Conservation (phyloP, 2,797 vertebrate species). For the Sebastiscus tertius region DNA sequence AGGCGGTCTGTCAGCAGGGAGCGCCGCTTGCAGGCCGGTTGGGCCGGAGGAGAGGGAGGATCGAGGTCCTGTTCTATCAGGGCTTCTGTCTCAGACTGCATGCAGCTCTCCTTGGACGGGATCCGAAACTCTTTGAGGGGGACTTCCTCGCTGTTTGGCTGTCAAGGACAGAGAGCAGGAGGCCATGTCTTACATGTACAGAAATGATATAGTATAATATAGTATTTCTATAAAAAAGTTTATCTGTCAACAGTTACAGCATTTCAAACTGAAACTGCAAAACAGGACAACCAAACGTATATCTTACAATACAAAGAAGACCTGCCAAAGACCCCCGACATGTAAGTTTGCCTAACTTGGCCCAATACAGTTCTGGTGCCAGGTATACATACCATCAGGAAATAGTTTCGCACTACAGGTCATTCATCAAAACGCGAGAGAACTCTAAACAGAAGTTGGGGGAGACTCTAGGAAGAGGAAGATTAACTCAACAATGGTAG, state of each 20-base stretch:
- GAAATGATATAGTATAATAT: neutral
- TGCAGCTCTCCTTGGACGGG: constrained; percentile 88
- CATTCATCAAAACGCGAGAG: constrained; percentile 22
- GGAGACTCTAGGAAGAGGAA: constrained; percentile 1
- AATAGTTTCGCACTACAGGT: constrained; percentile 9
- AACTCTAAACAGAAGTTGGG: constrained; percentile 37
- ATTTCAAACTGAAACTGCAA: neutral
- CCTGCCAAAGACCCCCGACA: neutral
- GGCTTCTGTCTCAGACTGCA: constrained; percentile 90
- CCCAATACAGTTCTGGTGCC: neutral
- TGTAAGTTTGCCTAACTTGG: neutral
- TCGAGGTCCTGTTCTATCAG: constrained; percentile 88
- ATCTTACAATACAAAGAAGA: neutral
- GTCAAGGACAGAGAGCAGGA: constrained; percentile 2
- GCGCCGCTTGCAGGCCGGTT: constrained; percentile 70
- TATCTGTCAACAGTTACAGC: neutral
- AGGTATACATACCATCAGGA: constrained; percentile 31
- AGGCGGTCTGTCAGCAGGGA: constrained; percentile 77
- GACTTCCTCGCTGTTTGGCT: constrained; percentile 87
- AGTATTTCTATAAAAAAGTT: neutral
- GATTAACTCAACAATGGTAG: neutral
- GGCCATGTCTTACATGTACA: constrained; percentile 9
- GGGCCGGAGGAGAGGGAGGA: constrained; percentile 63
- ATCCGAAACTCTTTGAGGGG: constrained; percentile 88
- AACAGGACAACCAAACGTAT: neutral